phyloP scores from a whole-genome alignment of 2,797 vertebrate genomes.

The Poeciliopsis presidionis region DNA sequence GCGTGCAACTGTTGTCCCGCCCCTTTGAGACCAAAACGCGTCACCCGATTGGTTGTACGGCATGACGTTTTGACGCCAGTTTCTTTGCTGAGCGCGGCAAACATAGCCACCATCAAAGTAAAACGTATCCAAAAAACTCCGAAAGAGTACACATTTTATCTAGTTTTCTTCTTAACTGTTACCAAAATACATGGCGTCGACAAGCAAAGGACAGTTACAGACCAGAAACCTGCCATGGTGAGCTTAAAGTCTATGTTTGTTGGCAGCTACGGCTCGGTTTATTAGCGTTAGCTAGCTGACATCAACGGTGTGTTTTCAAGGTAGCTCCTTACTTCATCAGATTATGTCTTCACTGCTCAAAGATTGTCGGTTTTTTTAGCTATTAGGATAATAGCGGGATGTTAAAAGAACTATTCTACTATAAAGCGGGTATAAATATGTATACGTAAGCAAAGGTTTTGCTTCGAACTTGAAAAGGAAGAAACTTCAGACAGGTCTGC shows the following conservation, averaged over 20 bases:
- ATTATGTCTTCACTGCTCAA: background rate
- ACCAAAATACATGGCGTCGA: conserved; percentile 75
- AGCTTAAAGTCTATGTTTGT: conserved; percentile 36
- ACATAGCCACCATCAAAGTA: background rate
- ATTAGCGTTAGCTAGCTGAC: conserved; percentile 28
- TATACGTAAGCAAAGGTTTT: background rate
- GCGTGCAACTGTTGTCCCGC: conserved; percentile 8
- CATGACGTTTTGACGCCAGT: conserved; percentile 38
- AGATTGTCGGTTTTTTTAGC: background rate
- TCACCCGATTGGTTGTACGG: conserved; percentile 61
- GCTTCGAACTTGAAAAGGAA: background rate
- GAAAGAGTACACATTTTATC: fast-evolving
- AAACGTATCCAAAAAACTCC: background rate
- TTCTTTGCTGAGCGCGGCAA: conserved; percentile 76
- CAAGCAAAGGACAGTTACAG: conserved; percentile 57
- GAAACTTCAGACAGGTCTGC: background rate
- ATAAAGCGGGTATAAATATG: background rate
- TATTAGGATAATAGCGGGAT: background rate
- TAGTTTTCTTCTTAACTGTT: background rate
- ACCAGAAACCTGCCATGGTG: conserved; percentile 90
- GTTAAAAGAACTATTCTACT: background rate
- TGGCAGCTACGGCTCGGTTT: background rate
- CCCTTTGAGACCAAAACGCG: background rate
- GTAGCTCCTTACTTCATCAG: background rate
- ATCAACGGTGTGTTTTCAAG: background rate